Base-by-base conservation (phyloP, 2,113 vertebrate genomes). In the Urocynchramus pylzowi region DNA sequence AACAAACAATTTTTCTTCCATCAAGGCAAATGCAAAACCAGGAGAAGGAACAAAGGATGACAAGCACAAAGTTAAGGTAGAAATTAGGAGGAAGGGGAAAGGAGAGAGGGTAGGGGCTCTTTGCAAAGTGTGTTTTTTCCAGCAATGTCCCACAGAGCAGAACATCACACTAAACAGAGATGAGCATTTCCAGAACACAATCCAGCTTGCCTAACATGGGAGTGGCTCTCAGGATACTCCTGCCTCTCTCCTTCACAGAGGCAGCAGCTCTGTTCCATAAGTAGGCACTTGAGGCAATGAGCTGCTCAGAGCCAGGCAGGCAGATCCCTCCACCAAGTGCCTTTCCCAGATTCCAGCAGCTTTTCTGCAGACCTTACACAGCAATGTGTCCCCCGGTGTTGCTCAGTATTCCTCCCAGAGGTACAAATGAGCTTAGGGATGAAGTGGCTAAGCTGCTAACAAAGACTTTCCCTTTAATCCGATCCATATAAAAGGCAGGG, bases 361-460 rank as follows among this genome's bases (percentile, higher is more conserved):
- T 90, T 90, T 88, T 70, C 86, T 73, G 56, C 86, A 88, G 67
- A 37, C 53, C 50, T 59, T 3, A 4, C 60, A 70, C 73, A 61
- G 84, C 77, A 78, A 41, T 7, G 10, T 59, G 26, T 86, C 61
- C 18, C 60, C 1, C 0, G 0, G 24, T 91, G 35, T n/a, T 42
- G 56, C 52, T 95, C 19, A n/a, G 49, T 54, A 68, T 82, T 85
- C 77, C 50, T 47, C 69, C 68, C 54, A 37, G 60, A 74, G 78
- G 80, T 71, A 74, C 42, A 59, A 87, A 89, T 49, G 76, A 87
- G 89, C 73, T 93, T 91, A 91, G 84, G 77, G 69, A 67, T 94
- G 95, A 80, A 94, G 84, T 59, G 80, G 89, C 70, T 96, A 91
- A 95, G 89, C 77, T 89, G 89, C 91, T 87, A 71, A 93, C 93